Conservation (phyloP, 2,113 vertebrate species). For the Notechis scutatus region DNA sequence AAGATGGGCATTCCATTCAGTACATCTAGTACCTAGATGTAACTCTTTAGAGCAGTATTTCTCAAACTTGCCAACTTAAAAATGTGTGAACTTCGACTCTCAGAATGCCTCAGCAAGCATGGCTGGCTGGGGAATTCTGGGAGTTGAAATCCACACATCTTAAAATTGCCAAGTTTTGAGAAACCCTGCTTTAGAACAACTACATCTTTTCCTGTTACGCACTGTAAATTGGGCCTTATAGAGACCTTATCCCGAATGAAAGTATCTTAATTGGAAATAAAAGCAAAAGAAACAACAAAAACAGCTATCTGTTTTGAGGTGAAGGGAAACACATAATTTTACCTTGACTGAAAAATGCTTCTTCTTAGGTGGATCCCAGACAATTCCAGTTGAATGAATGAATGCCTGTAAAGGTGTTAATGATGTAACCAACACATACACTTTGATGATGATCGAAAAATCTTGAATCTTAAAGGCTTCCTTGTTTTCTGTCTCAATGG, state of each 20-base stretch:
- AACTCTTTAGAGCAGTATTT: background rate
- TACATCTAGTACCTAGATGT: background rate
- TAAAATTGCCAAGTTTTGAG: background rate
- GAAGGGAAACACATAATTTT: constrained; percentile 19
- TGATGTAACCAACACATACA: constrained; percentile 89
- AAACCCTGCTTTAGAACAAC: background rate
- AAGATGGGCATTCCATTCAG: background rate
- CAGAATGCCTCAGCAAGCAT: background rate
- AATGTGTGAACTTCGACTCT: background rate
- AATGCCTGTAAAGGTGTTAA: constrained; percentile 83
- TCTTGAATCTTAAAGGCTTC: constrained; percentile 59
- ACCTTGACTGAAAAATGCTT: constrained; percentile 79
- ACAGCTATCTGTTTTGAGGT: constrained; percentile 18
- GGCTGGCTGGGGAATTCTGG: background rate
- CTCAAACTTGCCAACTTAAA: background rate
- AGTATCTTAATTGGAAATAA: constrained; percentile 32
- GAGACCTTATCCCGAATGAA: constrained; percentile 19
- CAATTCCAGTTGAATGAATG: constrained; percentile 78
- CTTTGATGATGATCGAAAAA: constrained; percentile 80
- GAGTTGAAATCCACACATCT: background rate
- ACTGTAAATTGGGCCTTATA: background rate
- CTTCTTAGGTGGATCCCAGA: constrained; percentile 72
- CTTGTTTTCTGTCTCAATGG: constrained; percentile 26
- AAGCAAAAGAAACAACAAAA: background rate
- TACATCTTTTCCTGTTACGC: background rate